phyloP scores from a whole-genome alignment of 2,888 invertebrate genomes.

The Boloria selene region DNA sequence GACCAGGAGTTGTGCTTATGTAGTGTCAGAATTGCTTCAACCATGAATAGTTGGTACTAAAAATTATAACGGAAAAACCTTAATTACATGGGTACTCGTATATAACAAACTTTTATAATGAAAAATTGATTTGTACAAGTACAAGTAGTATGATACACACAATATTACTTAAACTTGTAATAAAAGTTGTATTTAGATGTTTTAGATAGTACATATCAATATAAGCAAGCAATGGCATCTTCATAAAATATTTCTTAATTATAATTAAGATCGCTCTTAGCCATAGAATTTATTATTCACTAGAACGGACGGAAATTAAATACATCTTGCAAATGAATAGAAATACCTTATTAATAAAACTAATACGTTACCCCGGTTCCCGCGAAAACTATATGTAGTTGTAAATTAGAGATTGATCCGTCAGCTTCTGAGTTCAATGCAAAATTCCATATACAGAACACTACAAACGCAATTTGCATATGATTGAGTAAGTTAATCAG shows the following conservation, averaged over 20 bases:
- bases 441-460: constrained; percentile 72
- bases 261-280: too few relatives aligned
- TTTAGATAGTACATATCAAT: too few relatives aligned
- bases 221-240: too few relatives aligned
- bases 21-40: constrained; percentile 74
- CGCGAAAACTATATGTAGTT: constrained; percentile 74
- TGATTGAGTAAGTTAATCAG: constrained; percentile 73
- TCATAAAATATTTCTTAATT: too few relatives aligned
- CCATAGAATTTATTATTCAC: too few relatives aligned
- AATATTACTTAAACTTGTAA: too few relatives aligned
- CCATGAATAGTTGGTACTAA: constrained; percentile 78
- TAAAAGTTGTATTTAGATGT: too few relatives aligned
- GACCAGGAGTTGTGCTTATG: constrained; percentile 79
- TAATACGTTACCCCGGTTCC: constrained; percentile 74
- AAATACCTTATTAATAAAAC: background rate
- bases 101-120: too few relatives aligned
- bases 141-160: too few relatives aligned
- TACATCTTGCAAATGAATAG: background rate
- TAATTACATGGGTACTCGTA: background rate
- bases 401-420: constrained; percentile 69
- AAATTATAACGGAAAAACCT: constrained; percentile 32
- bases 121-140: too few relatives aligned
- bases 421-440: constrained; percentile 67
- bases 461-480: constrained; percentile 73
- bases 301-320: too few relatives aligned